These are phyloP conservation scores for Drosophila subpulchrella DNA, from an alignment of 1,140 invertebrate genomes.

Conservation along the genomic window DNA sequence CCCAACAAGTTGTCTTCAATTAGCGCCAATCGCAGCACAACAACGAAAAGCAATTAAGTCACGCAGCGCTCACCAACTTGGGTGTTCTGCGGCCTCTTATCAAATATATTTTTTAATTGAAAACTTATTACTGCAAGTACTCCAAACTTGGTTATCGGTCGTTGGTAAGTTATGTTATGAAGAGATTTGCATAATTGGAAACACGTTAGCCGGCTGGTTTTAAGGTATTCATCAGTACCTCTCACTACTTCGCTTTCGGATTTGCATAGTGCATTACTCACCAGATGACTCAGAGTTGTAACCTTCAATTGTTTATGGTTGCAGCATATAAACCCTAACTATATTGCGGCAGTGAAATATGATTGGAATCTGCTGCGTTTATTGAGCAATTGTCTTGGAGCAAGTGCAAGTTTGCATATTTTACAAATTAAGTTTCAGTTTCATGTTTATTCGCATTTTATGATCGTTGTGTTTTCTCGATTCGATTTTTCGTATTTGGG, in stretches of 20 bases:
- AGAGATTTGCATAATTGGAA: constrained; percentile 52
- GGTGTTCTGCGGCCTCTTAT: constrained; percentile 36
- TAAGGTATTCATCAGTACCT: constrained; percentile 39
- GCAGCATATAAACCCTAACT: constrained; percentile 2
- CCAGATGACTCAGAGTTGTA: constrained; percentile 48
- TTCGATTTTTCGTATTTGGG: constrained; percentile 14
- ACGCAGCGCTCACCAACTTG: constrained; percentile 38
- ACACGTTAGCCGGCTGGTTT: constrained; percentile 33
- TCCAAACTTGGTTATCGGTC: constrained; percentile 41
- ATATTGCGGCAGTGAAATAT: constrained; percentile 14
- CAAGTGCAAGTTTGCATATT: constrained; percentile 76
- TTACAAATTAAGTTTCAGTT: constrained; percentile 38
- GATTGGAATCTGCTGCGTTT: constrained; percentile 18
- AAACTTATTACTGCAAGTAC: constrained; percentile 48
- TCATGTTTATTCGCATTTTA: constrained; percentile 71
- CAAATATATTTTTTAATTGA: constrained; percentile 53
- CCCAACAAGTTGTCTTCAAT: constrained; percentile 76
- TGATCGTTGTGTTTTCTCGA: constrained; percentile 43
- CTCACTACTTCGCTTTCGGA: constrained; percentile 1
- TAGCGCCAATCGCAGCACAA: constrained; percentile 75
- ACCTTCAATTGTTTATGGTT: constrained; percentile 23
- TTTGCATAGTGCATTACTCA: constrained; percentile 66
- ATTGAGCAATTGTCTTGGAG: constrained; percentile 27
- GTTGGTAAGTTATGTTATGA: constrained; percentile 28
- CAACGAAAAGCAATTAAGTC: constrained; percentile 81